Percentiles rank a stretch among this genome's conserved stretches.
Evolutionary conservation across 2,113 vertebrate species (phyloP).

Genomic region (Ailuropoda melanoleuca): DNA sequence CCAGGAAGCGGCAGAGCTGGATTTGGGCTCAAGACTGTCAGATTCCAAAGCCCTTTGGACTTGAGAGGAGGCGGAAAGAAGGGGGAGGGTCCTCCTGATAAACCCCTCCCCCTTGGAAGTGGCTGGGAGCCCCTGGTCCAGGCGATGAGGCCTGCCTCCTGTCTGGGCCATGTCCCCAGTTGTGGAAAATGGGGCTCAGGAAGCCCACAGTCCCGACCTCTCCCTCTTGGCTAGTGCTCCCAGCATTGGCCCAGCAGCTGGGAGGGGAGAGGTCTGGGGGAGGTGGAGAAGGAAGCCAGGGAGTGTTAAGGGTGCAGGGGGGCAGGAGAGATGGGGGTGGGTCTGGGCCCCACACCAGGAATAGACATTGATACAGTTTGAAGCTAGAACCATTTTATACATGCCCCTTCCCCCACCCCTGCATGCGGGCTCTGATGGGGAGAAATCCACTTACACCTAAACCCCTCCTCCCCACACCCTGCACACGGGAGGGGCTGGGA

Average conservation of each 20-base stretch:
- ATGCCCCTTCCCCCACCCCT: not conserved
- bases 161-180: not conserved
- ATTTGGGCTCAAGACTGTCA: not conserved
- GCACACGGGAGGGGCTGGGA: not conserved
- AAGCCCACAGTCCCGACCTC: not conserved
- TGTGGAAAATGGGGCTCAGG: not conserved
- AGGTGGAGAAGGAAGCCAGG: not conserved
- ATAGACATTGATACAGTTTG: not conserved
- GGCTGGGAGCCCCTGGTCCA: not conserved
- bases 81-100: not conserved
- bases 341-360: not conserved
- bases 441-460: not conserved
- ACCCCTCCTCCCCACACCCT: not conserved
- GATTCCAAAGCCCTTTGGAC: not conserved
- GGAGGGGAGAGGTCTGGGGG: not conserved
- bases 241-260: not conserved
- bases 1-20: not conserved
- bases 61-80: not conserved
- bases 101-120: not conserved
- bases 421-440: not conserved
- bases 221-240: not conserved
- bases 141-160: fast-evolving
- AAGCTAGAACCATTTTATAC: not conserved
- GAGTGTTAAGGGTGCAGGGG: not conserved
- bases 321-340: not conserved